These are phyloP conservation scores for Mycetomoellerius zeteki DNA, from an alignment of 1,140 invertebrate species.

Conservation along the genomic window DNA sequence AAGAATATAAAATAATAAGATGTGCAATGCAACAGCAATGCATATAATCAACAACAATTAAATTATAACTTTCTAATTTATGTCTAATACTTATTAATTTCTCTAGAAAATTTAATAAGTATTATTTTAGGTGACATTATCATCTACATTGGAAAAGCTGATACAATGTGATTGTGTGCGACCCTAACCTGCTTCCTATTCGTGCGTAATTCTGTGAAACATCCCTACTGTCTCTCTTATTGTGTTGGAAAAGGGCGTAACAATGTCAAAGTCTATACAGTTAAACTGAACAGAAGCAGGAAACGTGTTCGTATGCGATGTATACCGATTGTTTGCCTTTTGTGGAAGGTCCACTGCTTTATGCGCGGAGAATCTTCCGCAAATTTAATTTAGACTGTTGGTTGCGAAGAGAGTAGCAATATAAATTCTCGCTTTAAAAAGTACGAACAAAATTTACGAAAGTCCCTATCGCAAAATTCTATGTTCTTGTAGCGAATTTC, in stretches of 20 bases:
- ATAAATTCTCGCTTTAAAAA: constrained; percentile 10
- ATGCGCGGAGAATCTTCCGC: background rate
- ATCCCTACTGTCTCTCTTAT: constrained; percentile 62
- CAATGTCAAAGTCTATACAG: constrained; percentile 71
- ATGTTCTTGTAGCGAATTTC: background rate
- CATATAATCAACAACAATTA: background rate
- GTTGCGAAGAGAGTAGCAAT: background rate
- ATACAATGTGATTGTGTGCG: constrained; percentile 54
- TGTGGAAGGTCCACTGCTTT: constrained; percentile 10
- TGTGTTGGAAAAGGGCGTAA: constrained; percentile 55
- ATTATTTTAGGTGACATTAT: background rate
- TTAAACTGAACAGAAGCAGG: constrained; percentile 47
- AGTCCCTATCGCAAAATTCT: background rate
- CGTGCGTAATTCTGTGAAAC: constrained; percentile 70
- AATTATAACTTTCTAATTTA: constrained; percentile 4
- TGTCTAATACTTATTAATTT: background rate
- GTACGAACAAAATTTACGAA: background rate
- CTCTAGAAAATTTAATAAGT: background rate
- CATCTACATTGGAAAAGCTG: constrained; percentile 30
- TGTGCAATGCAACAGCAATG: background rate
- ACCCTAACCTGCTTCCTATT: constrained; percentile 63
- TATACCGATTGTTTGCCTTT: constrained; percentile 68
- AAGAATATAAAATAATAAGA: background rate
- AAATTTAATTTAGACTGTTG: constrained; percentile 25
- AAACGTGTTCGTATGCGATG: constrained; percentile 55